Percentiles rank a stretch among this genome's conserved stretches.
These are phyloP conservation scores for Lamprologus tigripictilis DNA, from an alignment of 2,113 vertebrate species.

Conservation along the genomic window DNA sequence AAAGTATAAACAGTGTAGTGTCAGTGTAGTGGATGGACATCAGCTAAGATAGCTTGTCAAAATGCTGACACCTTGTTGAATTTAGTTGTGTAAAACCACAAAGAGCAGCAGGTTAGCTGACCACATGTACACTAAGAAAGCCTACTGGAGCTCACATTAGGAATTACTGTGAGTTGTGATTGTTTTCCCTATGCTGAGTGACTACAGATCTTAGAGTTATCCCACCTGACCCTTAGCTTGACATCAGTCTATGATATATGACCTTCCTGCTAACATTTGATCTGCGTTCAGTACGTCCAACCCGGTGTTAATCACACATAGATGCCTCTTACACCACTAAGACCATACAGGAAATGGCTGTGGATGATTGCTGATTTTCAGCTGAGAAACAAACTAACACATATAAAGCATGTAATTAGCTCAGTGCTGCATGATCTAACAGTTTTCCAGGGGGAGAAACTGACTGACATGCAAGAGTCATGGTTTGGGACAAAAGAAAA, in stretches of 20 bases:
- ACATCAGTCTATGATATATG: not conserved
- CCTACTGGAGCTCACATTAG: not conserved
- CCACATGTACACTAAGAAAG: not conserved
- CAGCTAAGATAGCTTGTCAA: not conserved
- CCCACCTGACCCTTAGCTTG: not conserved
- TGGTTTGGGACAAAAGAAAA: not conserved
- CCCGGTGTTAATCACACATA: not conserved
- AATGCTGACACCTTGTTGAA: not conserved
- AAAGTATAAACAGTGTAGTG: not conserved
- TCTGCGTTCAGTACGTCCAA: not conserved
- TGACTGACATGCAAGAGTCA: not conserved
- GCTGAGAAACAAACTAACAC: not conserved
- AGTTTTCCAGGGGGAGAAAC: not conserved
- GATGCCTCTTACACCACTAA: not conserved
- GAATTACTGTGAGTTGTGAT: not conserved
- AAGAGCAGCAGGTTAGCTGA: not conserved
- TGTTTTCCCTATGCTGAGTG: rapidly evolving
- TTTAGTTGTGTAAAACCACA: not conserved
- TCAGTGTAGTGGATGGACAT: not conserved
- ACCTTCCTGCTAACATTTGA: not conserved
- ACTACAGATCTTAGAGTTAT: not conserved
- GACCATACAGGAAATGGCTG: not conserved
- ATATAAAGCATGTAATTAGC: not conserved
- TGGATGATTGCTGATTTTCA: not conserved
- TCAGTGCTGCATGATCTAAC: not conserved